phyloP scores from a whole-genome alignment of 2,113 vertebrate genomes.

The Lichenostomus cassidix region DNA sequence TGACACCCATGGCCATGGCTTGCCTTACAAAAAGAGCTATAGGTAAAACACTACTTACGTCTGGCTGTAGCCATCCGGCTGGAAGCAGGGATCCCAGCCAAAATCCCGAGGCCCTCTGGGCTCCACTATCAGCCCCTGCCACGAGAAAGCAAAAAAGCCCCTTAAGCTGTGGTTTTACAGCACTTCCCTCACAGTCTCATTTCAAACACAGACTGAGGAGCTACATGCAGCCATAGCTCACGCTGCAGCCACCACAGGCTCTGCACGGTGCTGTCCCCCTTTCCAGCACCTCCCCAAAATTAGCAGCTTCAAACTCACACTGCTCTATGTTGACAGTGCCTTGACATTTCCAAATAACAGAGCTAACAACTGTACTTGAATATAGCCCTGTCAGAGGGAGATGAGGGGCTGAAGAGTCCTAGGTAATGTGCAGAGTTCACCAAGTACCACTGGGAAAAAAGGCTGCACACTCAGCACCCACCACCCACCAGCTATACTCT shows the following conservation, averaged over 20 bases:
- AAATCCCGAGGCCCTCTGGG: conserved; percentile 93
- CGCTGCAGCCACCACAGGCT: neutral
- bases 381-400: neutral
- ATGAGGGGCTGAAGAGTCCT: fast-evolving
- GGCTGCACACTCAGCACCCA: neutral
- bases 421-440: fast-evolving
- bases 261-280: neutral
- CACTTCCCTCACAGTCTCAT: fast-evolving
- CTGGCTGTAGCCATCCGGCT: conserved; percentile 87
- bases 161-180: fast-evolving
- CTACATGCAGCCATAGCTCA: fast-evolving
- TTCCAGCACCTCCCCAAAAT: neutral
- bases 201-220: neutral
- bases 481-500: fast-evolving
- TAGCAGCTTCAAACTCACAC: fast-evolving
- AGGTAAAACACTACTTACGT: conserved; percentile 79
- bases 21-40: neutral
- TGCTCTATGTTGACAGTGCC: neutral
- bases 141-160: neutral
- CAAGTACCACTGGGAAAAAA: fast-evolving
- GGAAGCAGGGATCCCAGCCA: conserved; percentile 98
- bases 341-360: too few species aligned
- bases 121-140: conserved; percentile 88
- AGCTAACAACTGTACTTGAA: neutral
- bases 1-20: neutral